Evolutionary conservation across 2,888 invertebrate genomes (phyloP).

Genomic region (Diachrysia chrysitis): DNA sequence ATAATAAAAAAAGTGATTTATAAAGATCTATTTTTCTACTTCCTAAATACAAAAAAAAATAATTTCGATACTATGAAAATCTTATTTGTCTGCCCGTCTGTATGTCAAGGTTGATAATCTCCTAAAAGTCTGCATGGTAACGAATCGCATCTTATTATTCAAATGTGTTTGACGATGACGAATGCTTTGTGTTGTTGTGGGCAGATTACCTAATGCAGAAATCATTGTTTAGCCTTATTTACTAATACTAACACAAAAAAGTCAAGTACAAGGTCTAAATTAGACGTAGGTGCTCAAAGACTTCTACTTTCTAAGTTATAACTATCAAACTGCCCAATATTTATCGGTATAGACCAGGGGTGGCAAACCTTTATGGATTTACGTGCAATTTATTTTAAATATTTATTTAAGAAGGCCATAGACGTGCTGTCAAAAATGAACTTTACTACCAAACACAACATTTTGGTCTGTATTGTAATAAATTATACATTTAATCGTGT

Average conservation of each 20-base stretch:
- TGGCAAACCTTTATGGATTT: too few relatives aligned
- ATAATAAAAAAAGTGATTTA: too few relatives aligned
- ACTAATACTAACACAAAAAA: not conserved
- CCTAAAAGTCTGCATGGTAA: not conserved
- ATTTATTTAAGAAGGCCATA: too few relatives aligned
- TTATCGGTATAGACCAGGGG: too few relatives aligned
- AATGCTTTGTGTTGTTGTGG: not conserved
- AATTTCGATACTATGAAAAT: not conserved
- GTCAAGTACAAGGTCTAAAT: not conserved
- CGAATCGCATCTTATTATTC: constrained; percentile 1
- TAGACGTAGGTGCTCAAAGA: not conserved
- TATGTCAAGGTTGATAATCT: not conserved
- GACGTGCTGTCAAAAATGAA: too few relatives aligned
- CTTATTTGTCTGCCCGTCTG: not conserved
- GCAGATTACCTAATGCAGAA: constrained; percentile 4
- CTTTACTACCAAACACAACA: too few relatives aligned
- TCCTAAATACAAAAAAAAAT: not conserved
- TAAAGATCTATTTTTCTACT: too few relatives aligned
- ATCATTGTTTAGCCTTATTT: not conserved
- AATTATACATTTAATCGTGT: too few relatives aligned
- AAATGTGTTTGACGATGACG: not conserved
- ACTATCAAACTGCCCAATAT: too few relatives aligned
- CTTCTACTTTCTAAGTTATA: not conserved
- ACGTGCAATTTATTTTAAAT: too few relatives aligned
- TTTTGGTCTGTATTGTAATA: too few relatives aligned